A percentile compares a stretch with the other conserved stretches of the same genome.
Evolutionary conservation across 2,888 invertebrate species (phyloP).

Genomic region (Odontocerum albicorne): DNA sequence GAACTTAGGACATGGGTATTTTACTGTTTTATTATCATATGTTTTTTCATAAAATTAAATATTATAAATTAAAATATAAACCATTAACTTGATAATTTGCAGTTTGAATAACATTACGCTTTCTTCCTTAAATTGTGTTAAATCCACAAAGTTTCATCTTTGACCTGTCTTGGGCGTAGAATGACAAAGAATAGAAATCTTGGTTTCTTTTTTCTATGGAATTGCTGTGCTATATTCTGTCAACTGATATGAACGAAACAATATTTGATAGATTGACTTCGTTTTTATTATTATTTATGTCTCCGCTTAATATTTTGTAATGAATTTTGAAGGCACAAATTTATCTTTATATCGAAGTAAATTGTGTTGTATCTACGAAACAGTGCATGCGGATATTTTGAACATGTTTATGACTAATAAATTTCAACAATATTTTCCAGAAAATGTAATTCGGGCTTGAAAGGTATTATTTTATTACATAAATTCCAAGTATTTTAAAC

Average conservation of each 20-base stretch:
- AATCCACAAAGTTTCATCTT: too few relatives aligned
- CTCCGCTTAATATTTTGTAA: slow-evolving; percentile 3
- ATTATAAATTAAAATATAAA: too few relatives aligned
- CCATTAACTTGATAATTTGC: too few relatives aligned
- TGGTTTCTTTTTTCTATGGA: background rate
- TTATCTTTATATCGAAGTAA: background rate
- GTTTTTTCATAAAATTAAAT: too few relatives aligned
- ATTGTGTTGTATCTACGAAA: background rate
- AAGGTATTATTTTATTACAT: slow-evolving; percentile 10
- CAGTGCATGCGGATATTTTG: background rate
- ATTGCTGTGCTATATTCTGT: slow-evolving; percentile 6
- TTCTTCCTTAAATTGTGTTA: too few relatives aligned
- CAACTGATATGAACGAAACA: slow-evolving; percentile 12
- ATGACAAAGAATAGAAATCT: background rate
- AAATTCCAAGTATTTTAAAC: background rate
- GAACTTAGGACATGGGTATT: too few relatives aligned
- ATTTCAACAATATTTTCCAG: slow-evolving; percentile 13
- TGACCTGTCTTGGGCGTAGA: too few relatives aligned
- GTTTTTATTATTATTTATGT: slow-evolving; percentile 12
- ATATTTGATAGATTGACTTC: slow-evolving; percentile 8
- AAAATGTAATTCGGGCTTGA: slow-evolving; percentile 20
- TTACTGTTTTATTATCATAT: too few relatives aligned
- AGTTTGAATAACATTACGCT: too few relatives aligned
- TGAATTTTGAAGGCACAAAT: slow-evolving; percentile 2
- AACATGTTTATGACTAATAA: slow-evolving; percentile 15